phyloP scores from a whole-genome alignment of 2,888 invertebrate genomes.

The Aphodius granarius region DNA sequence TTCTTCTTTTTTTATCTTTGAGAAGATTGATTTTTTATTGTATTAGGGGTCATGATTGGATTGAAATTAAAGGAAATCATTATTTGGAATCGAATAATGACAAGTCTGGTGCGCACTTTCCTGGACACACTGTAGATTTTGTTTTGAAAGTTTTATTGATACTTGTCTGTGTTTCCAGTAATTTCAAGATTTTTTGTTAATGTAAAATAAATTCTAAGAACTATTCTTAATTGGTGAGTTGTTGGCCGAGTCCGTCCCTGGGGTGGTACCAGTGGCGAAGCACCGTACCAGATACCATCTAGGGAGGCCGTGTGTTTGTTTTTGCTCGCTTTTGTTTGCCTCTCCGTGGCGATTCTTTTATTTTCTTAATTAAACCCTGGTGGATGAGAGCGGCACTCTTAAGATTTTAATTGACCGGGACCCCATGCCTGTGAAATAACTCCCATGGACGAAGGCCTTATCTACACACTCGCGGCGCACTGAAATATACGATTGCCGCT shows the following conservation, averaged over 20 bases:
- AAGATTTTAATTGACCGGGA: conserved; percentile 23
- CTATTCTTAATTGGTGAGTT: background rate
- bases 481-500: conserved; percentile 8
- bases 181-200: no score
- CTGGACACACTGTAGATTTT: no score
- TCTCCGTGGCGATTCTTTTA: conserved; percentile 20
- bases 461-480: conserved; percentile 6
- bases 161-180: no score
- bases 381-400: conserved; percentile 19
- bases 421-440: conserved; percentile 20
- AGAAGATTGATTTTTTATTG: background rate
- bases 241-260: background rate
- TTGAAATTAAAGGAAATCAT: no score
- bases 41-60: no score
- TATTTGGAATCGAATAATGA: no score
- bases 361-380: conserved; percentile 24
- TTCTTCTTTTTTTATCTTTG: conserved; percentile 3
- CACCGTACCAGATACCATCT: conserved; percentile 21
- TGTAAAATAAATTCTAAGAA: background rate
- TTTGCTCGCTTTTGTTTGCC: conserved; percentile 24
- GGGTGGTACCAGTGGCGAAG: conserved; percentile 21
- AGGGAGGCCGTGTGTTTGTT: conserved; percentile 22
- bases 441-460: conserved; percentile 18
- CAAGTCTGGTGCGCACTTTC: no score
- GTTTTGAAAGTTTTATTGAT: no score